phyloP scores from a whole-genome alignment of 2,797 vertebrate genomes.

The Darevskia mixta region DNA sequence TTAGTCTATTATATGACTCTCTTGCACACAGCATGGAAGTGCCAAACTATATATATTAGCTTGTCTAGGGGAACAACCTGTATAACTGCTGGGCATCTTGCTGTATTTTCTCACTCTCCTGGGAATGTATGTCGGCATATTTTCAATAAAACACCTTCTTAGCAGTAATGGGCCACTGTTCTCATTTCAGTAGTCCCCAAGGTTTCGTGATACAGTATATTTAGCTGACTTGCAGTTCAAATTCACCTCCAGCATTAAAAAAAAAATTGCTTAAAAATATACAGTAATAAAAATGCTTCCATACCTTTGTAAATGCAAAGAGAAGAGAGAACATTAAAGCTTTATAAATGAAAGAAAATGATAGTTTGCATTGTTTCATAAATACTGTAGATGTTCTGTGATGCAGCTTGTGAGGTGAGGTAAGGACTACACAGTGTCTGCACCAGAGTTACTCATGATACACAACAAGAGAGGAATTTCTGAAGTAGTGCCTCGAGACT shows the following conservation, averaged over 20 bases:
- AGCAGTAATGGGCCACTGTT: constrained; percentile 92
- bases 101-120: constrained; percentile 77
- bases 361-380: constrained; percentile 14
- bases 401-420: background rate
- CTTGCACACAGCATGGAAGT: constrained; percentile 39
- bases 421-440: background rate
- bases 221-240: constrained; percentile 82
- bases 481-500: constrained; percentile 1
- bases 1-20: constrained; percentile 41
- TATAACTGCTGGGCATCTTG: constrained; percentile 52
- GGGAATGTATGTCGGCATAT: constrained; percentile 82
- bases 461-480: constrained; percentile 28
- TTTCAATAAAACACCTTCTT: constrained; percentile 97
- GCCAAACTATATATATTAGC: constrained; percentile 51
- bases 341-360: constrained; percentile 2
- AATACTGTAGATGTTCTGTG: constrained; percentile 12
- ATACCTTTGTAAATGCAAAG: constrained; percentile 22
- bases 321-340: constrained; percentile 25
- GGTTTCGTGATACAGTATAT: constrained; percentile 88
- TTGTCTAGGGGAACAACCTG: constrained; percentile 60
- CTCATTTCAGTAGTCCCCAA: constrained; percentile 90
- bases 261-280: constrained; percentile 41
- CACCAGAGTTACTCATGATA: constrained; percentile 2
- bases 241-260: constrained; percentile 67
- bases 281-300: constrained; percentile 6